Evolutionary conservation across 2,113 vertebrate genomes (phyloP).

Genomic region (Myotis lucifugus): DNA sequence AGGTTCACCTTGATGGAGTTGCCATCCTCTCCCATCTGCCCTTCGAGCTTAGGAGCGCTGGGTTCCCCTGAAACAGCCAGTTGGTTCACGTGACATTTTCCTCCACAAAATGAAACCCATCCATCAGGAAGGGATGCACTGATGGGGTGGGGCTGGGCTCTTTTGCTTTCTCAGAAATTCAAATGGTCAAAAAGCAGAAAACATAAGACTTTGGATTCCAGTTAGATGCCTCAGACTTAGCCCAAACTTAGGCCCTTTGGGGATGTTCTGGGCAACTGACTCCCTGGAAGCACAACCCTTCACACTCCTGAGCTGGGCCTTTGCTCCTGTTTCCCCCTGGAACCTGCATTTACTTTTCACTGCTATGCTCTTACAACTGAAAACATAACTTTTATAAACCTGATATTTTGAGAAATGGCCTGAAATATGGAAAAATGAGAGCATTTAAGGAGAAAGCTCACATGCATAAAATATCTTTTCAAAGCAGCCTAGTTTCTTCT

Average conservation of each 20-base stretch:
- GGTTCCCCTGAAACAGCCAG: constrained; percentile 91
- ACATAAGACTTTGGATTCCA: background rate
- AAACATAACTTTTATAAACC: constrained; percentile 22
- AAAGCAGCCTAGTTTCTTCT: background rate
- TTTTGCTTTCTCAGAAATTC: constrained; percentile 58
- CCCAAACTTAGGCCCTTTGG: background rate
- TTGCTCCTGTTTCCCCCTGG: background rate
- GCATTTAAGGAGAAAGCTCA: background rate
- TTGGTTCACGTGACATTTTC: constrained; percentile 4
- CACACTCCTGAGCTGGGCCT: background rate
- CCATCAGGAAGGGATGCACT: background rate
- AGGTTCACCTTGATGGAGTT: constrained; percentile 93
- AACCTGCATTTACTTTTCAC: background rate
- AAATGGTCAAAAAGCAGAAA: constrained; percentile 42
- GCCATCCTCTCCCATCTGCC: constrained; percentile 90
- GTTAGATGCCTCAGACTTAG: background rate
- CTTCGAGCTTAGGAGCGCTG: constrained; percentile 94
- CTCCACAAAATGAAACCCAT: no score
- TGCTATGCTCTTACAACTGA: background rate
- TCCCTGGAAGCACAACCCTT: background rate
- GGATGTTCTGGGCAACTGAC: background rate
- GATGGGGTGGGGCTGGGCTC: background rate
- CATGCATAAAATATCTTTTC: background rate
- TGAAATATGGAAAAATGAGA: background rate
- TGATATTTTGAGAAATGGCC: background rate